Base-by-base conservation (phyloP, 2,797 vertebrate species). In the Helarctos malayanus region DNA sequence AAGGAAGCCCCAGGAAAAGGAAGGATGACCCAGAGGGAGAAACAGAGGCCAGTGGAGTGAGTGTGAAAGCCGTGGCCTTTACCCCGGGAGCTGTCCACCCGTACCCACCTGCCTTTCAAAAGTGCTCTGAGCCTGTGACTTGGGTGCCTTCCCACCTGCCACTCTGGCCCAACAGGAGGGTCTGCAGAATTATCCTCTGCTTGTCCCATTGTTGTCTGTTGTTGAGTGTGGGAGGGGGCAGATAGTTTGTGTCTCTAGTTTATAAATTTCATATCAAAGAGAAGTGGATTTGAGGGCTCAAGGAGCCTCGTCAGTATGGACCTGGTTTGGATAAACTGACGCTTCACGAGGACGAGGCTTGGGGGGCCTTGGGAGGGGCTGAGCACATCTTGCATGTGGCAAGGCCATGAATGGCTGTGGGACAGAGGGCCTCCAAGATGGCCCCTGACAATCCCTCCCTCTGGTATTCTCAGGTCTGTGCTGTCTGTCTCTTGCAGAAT, bases 201-300 rank as follows among this genome's bases (percentile, higher is more conserved):
- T 83, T 32, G 29, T 47, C 23, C 29, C 23, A 6, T 13, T 5
- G 5, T 16, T 57, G 54, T 13, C 49, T 5, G 6, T 13, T 52
- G 27, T 9, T 73, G n/a, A 14, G 11, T 35, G 73, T 49, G 32
- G 19, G 6, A 3, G 2, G 7, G n/a, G 56, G 2, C 0, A 16
- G 59, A 3, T 12, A 57, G 54, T 4, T 59, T 47, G 32, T 93
- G 35, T 41, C 45, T 85, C 27, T 54, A 14, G 21, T 19, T 59
- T 75, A 79, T 32, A 86, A 38, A 87, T 49, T 59, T 57, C 92
- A 32, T 23, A 79, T 69, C 15, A 5, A 54, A 92, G 61, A 19
- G 18, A 63, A 52, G 32, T 59, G 73, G 61, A 59, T 23, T 80
- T 32, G 52, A 69, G 32, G 52, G 57, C 52, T 93, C 32, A 69